Evolutionary conservation across 2,113 vertebrate species (phyloP).

Genomic region (Nanorana parkeri): DNA sequence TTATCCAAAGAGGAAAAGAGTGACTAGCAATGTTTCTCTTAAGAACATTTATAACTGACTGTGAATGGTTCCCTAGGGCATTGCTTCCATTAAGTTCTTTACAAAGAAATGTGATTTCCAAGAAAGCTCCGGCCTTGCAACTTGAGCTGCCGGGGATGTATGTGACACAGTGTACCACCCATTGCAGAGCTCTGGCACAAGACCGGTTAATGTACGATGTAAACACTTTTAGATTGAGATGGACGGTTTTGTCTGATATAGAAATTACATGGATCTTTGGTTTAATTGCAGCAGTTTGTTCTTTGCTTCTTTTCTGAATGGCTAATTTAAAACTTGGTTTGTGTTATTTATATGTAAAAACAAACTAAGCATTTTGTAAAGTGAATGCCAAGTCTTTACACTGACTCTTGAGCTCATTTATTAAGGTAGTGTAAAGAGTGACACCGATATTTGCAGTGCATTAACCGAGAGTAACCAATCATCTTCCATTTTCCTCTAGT

Average conservation of each 20-base stretch:
- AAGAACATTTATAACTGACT: conserved; percentile 57
- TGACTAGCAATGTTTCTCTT: conserved; percentile 56
- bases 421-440: too few relatives aligned
- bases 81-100: conserved; percentile 55
- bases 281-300: conserved; percentile 14
- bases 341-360: too few relatives aligned
- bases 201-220: conserved; percentile 11
- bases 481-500: too few relatives aligned
- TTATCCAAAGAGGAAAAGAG: conserved; percentile 59
- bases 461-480: too few relatives aligned
- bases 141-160: conserved; percentile 40
- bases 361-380: too few relatives aligned
- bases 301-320: neutral
- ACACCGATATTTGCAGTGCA: too few relatives aligned
- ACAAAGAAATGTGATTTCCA: conserved; percentile 55
- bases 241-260: neutral
- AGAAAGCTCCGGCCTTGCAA: conserved; percentile 52
- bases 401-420: too few relatives aligned
- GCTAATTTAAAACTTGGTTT: too few relatives aligned
- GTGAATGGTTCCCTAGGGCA: conserved; percentile 52
- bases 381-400: too few relatives aligned
- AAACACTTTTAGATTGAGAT: neutral
- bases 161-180: conserved; percentile 23
- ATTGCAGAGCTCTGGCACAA: conserved; percentile 19
- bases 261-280: neutral